phyloP scores from a whole-genome alignment of 2,113 vertebrate species.

The western clawed frog (Xenopus tropicalis) region UCB_Xtro_10.0 CM004443.2:157408501-157409000 shows the following conservation, averaged over 20 bases:
- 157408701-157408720: constrained; percentile 14
- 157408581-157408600: constrained; percentile 27
- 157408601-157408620: constrained; percentile 43
- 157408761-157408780: neutral
- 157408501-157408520: constrained; percentile 15
- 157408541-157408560: constrained; percentile 37
- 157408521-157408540: constrained; percentile 39
- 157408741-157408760: neutral
- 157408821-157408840: too few relatives aligned
- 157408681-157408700: constrained; percentile 11
- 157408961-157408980: too few relatives aligned
- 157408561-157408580: constrained; percentile 35
- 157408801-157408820: too few relatives aligned
- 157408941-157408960: too few relatives aligned
- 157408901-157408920: too few relatives aligned
- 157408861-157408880: too few relatives aligned
- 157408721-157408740: neutral
- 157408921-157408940: too few relatives aligned
- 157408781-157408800: neutral
- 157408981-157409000: too few relatives aligned
- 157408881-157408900: too few relatives aligned
- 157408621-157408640: constrained; percentile 37
- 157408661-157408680: constrained; percentile 13
- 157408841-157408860: too few relatives aligned
- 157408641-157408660: constrained; percentile 20